These are phyloP conservation scores for Heliconius himera DNA, from an alignment of 1,140 invertebrate species.

Conservation along the genomic window DNA sequence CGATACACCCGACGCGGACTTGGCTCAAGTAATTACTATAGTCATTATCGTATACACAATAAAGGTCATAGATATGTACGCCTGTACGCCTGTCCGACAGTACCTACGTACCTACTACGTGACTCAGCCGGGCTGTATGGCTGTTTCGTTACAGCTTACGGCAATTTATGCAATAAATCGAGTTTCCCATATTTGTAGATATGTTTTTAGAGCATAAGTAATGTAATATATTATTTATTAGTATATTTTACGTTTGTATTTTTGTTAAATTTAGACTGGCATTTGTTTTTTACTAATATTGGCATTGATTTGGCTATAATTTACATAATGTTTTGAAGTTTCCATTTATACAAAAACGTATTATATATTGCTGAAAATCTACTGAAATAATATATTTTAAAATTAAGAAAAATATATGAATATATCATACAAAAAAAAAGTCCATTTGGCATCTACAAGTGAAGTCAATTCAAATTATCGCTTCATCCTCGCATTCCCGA, in stretches of 20 bases:
- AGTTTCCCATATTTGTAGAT: slow-evolving; percentile 38
- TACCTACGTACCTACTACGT: slow-evolving; percentile 31
- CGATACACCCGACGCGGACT: slow-evolving; percentile 30
- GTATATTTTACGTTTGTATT: neutral
- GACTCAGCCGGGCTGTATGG: slow-evolving; percentile 34
- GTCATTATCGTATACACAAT: slow-evolving; percentile 23
- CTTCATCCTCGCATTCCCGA: slow-evolving; percentile 33
- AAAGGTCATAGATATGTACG: slow-evolving; percentile 14
- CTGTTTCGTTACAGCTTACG: slow-evolving; percentile 37
- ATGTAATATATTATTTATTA: neutral
- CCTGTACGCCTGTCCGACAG: neutral
- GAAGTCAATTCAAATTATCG: slow-evolving; percentile 35
- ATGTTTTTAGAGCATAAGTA: slow-evolving; percentile 15
- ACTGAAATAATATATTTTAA: neutral
- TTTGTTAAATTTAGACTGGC: too few species aligned
- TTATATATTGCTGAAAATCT: neutral
- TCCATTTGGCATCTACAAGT: slow-evolving; percentile 12
- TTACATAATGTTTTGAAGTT: too few species aligned
- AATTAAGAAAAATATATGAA: neutral
- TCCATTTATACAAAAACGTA: neutral
- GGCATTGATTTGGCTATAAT: neutral
- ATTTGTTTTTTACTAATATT: too few species aligned
- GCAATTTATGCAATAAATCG: slow-evolving; percentile 40
- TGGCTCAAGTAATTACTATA: slow-evolving; percentile 27
- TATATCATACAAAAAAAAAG: neutral